Percentiles rank a stretch among this genome's conserved stretches.
phyloP scores from a whole-genome alignment of 2,888 invertebrate species.

The Galerucella calmariensis region DNA sequence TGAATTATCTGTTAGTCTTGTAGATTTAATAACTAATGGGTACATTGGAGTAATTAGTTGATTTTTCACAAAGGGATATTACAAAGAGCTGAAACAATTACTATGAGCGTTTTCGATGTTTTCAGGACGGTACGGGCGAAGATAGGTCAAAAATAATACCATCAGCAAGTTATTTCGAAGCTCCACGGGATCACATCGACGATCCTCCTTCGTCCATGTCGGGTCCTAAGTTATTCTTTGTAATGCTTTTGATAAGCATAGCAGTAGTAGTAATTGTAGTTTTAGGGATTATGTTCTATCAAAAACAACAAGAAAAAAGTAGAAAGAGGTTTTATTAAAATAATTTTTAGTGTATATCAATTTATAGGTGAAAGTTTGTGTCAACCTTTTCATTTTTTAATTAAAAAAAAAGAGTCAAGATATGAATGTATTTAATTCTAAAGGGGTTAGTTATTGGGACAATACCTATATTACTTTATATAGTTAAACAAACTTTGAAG shows the following conservation, averaged over 20 bases:
- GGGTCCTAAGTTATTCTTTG: slow-evolving; percentile 89
- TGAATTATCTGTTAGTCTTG: too few relatives aligned
- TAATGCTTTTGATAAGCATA: slow-evolving; percentile 86
- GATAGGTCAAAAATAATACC: slow-evolving; percentile 88
- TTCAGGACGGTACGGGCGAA: slow-evolving; percentile 72
- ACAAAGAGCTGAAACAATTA: not conserved
- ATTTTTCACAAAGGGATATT: not conserved
- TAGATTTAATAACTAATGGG: not conserved
- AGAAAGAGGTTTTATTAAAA: slow-evolving; percentile 84
- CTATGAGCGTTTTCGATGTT: slow-evolving; percentile 8
- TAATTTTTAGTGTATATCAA: slow-evolving; percentile 18
- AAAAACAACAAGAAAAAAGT: slow-evolving; percentile 89
- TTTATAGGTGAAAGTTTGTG: slow-evolving; percentile 13
- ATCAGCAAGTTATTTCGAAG: slow-evolving; percentile 88
- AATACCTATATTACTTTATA: not conserved
- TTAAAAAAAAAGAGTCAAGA: too few relatives aligned
- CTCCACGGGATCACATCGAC: slow-evolving; percentile 90
- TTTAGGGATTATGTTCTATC: slow-evolving; percentile 91
- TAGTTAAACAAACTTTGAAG: not conserved
- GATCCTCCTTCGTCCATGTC: slow-evolving; percentile 89
- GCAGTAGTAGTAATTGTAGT: slow-evolving; percentile 85
- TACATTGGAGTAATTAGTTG: not conserved
- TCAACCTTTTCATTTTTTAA: slow-evolving; percentile 1
- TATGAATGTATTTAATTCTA: not conserved
- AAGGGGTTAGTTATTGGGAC: not conserved